Base-by-base conservation (phyloP, 2,797 vertebrate genomes). In the Huso huso region DNA sequence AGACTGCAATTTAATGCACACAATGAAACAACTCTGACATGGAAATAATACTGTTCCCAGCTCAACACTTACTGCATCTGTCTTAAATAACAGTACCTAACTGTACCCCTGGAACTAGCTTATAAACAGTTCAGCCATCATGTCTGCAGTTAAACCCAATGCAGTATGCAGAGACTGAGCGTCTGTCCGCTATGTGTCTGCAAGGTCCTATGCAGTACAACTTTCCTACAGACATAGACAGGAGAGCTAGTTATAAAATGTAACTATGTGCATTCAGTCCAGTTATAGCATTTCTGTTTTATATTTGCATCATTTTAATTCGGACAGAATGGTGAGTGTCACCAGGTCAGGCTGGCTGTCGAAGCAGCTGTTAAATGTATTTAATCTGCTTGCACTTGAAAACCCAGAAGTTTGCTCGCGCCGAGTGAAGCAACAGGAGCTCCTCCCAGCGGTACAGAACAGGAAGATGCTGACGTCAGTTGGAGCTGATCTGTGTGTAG, bases 401-500 rank as follows among this genome's bases (percentile, higher is more conserved):
- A 6, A 51, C 49, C 63, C 65, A 9, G 9, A 13, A 18, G 23
- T 7, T 51, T 9, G 11, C 57, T 55, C 15, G 37, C 18, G 37
- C 37, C 8, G 64, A 13, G 64, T 66, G 71, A 66, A 74, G 73
- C 77, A 84, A 85, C 83, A 82, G 72, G 82, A 83, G 84, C 84
- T 73, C 80, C 85, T 84, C 82, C 80, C 73, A 76, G 72, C 64
- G 78, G 73, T 87, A 88, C 84, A 78, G 81, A 82, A 82, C 90
- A 92, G 92, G 93, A 92, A 93, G 86, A 86, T 72, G 79, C 70
- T 93, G 87, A 88, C 86, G 90, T 91, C 85, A 89, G 74, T 84
- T 82, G 74, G 80, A 72, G 75, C 75, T 76, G 73, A 73, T 75
- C 67, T 76, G 76, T 60, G 72, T 64, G 69, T 68, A 73, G 75